These are phyloP conservation scores for Bucorvus abyssinicus DNA, from an alignment of 2,797 vertebrate species.

Conservation along the genomic window DNA sequence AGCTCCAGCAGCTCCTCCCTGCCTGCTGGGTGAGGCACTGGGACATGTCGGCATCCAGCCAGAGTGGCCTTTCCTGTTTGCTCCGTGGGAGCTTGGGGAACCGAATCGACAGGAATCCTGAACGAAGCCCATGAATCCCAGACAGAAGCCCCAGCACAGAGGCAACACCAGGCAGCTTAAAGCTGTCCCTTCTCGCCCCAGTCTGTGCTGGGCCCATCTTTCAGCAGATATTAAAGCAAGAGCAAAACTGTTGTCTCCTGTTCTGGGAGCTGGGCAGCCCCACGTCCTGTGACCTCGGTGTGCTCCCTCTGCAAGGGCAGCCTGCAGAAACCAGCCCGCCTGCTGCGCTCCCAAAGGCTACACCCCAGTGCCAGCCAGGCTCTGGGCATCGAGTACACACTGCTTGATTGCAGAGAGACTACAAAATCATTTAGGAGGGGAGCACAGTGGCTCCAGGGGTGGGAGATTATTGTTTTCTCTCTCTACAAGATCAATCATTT, in stretches of 20 bases:
- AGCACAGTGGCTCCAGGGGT: background rate
- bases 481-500: background rate
- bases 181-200: accelerated
- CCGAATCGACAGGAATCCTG: background rate
- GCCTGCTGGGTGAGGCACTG: background rate
- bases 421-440: background rate
- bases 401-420: background rate
- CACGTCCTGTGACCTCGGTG: background rate
- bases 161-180: background rate
- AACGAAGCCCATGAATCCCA: background rate
- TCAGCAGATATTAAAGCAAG: background rate
- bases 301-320: background rate
- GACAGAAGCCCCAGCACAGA: background rate
- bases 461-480: background rate
- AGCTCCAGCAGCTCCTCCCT: background rate
- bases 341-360: background rate
- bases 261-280: background rate
- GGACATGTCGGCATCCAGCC: accelerated
- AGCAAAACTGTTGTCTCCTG: background rate
- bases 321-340: background rate
- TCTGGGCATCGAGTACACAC: background rate
- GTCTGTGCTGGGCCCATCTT: background rate
- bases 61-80: background rate
- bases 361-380: background rate
- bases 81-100: background rate